phyloP scores from a whole-genome alignment of 2,888 invertebrate genomes.

The Agrochola macilenta region DNA sequence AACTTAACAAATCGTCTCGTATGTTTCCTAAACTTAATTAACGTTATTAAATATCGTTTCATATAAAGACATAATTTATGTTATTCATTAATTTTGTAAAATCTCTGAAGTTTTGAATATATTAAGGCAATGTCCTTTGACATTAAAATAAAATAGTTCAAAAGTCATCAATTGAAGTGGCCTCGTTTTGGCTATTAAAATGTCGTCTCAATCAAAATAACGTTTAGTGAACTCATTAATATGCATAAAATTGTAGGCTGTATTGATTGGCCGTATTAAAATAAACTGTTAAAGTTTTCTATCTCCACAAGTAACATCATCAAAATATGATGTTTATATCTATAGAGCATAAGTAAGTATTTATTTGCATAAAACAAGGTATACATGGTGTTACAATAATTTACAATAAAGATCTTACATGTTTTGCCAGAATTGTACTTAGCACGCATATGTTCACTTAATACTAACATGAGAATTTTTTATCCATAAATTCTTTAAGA shows the following conservation, averaged over 20 bases:
- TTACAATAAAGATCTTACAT: no score
- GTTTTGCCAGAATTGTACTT: no score
- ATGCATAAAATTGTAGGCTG: neutral
- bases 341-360: no score
- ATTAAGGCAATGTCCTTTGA: neutral
- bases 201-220: neutral
- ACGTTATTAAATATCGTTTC: neutral
- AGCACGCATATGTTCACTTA: no score
- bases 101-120: neutral
- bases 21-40: conserved; percentile 6
- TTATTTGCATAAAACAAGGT: no score
- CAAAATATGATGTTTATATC: conserved; percentile 1
- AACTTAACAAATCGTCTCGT: conserved; percentile 18
- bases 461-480: no score
- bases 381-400: no score
- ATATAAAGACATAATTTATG: neutral
- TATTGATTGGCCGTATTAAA: conserved; percentile 1
- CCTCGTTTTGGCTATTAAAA: neutral
- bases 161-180: neutral
- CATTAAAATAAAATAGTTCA: neutral
- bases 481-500: no score
- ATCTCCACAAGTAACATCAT: neutral
- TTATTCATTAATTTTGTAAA: neutral
- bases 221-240: neutral
- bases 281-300: neutral